These are phyloP conservation scores for cat (Felis catus) DNA, from an alignment of 2,113 vertebrate species.

Conservation along the genomic window DNA sequence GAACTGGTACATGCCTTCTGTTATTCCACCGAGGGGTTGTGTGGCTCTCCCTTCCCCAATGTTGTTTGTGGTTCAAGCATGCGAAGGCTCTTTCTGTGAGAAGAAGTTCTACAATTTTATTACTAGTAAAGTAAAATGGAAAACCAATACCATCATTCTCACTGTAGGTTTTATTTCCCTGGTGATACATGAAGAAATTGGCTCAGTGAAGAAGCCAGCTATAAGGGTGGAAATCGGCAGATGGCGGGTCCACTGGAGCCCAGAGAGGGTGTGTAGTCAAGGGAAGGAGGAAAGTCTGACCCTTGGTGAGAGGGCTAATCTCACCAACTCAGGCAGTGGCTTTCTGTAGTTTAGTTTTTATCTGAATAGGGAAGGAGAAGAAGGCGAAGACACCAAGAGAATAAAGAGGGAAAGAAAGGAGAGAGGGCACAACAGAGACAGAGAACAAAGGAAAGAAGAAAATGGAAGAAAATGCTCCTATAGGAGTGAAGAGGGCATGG, in stretches of 20 bases:
- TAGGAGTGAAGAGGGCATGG: not conserved
- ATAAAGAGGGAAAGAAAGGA: not conserved
- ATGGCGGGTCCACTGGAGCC: not conserved
- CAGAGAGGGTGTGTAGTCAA: not conserved
- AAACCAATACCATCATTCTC: slow-evolving; percentile 66
- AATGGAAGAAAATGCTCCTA: not conserved
- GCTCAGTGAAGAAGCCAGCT: slow-evolving; percentile 38
- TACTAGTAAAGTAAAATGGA: slow-evolving; percentile 54
- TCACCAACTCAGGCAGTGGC: not conserved
- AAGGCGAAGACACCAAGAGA: not conserved
- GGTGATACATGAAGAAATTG: slow-evolving; percentile 62
- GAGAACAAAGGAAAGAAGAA: not conserved
- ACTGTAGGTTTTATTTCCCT: slow-evolving; percentile 73
- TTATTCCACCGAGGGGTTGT: not conserved
- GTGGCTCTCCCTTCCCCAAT: not conserved
- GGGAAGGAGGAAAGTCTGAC: not conserved
- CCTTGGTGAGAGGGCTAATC: not conserved
- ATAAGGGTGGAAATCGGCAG: not conserved
- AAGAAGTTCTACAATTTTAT: slow-evolving; percentile 48
- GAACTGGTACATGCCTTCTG: not conserved
- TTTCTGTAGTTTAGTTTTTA: not conserved
- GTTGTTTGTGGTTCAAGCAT: not conserved
- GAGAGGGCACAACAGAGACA: not conserved
- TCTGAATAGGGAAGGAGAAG: not conserved
- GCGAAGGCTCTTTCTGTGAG: not conserved